Conservation (phyloP, 2,888 invertebrate species). For the Tetanocera ferruginea region DNA sequence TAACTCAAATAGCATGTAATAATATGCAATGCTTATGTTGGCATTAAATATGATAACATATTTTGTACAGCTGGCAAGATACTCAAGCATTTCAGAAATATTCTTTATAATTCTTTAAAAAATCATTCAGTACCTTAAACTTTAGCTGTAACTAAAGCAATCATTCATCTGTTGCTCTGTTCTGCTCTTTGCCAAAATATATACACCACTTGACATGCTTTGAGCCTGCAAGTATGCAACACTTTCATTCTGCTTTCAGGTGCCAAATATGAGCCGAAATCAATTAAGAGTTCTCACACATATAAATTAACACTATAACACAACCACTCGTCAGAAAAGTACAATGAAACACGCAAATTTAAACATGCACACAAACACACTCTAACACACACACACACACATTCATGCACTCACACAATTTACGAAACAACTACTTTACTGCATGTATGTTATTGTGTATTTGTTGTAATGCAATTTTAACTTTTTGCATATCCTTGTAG, state of each 20-base stretch:
- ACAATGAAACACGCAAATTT: background rate
- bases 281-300: background rate
- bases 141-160: too few species aligned
- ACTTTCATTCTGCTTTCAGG: background rate
- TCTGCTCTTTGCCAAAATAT: background rate
- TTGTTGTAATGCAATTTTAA: background rate
- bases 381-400: background rate
- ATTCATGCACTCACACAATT: background rate
- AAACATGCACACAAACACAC: background rate
- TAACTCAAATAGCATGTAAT: too few species aligned
- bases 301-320: background rate
- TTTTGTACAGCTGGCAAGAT: too few species aligned
- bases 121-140: too few species aligned
- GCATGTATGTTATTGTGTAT: background rate
- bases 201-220: background rate
- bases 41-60: too few species aligned
- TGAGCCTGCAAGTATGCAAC: conserved; percentile 1
- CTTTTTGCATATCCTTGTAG: conserved; percentile 13
- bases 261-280: background rate
- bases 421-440: too few species aligned
- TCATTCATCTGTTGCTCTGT: background rate
- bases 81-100: too few species aligned
- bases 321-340: background rate
- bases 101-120: too few species aligned
- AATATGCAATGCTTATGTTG: too few species aligned